Percentiles rank a stretch among this genome's conserved stretches.
phyloP scores from a whole-genome alignment of 2,113 vertebrate genomes.

The Chaenogobius annularis region DNA sequence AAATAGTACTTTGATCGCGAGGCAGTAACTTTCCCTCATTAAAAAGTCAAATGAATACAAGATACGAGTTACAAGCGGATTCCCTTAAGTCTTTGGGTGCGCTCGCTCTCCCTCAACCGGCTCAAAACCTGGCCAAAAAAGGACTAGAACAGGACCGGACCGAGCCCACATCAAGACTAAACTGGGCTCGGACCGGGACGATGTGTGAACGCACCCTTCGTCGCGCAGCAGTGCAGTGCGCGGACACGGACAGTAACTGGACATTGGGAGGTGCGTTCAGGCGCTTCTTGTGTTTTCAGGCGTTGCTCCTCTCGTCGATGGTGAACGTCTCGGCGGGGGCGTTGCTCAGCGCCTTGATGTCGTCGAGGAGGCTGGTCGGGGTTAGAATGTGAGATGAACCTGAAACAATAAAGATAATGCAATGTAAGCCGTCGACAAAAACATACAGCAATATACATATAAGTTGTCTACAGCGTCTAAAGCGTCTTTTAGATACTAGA shows the following conservation, averaged over 20 bases:
- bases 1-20: neutral
- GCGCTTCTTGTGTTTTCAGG: constrained; percentile 31
- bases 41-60: constrained; percentile 18
- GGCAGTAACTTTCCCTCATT: constrained; percentile 3
- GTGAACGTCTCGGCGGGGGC: constrained; percentile 81
- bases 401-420: constrained; percentile 45
- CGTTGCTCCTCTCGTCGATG: constrained; percentile 74
- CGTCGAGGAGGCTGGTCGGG: constrained; percentile 86
- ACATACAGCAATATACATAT: too few species aligned
- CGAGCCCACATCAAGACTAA: neutral
- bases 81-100: constrained; percentile 54
- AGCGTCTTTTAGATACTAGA: too few species aligned
- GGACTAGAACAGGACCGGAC: neutral
- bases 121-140: neutral
- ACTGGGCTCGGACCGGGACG: neutral
- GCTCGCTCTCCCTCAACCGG: neutral
- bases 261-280: neutral
- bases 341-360: constrained; percentile 90
- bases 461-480: too few species aligned
- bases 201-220: neutral
- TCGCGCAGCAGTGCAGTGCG: constrained; percentile 32
- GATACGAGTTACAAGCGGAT: constrained; percentile 27
- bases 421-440: too few species aligned
- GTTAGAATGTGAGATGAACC: constrained; percentile 95
- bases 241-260: constrained; percentile 2